Evolutionary conservation across 2,888 invertebrate species (phyloP).

Genomic region (Cheilosia scutellata): DNA sequence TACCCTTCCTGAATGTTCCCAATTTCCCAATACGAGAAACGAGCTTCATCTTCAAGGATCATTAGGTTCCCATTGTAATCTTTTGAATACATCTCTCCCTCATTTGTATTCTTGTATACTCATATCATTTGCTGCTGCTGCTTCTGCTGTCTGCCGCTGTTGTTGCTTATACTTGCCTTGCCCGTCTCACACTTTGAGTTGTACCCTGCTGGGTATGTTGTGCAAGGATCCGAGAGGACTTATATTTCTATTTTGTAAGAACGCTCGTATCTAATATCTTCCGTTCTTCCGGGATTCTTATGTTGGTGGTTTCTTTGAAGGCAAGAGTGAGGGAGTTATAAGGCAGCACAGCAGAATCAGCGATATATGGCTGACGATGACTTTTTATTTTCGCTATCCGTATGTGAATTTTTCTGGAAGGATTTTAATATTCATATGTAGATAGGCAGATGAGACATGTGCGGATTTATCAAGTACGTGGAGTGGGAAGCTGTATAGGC

Average conservation of each 20-base stretch:
- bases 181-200: conserved; percentile 41
- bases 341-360: conserved; percentile 29
- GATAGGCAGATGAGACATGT: conserved; percentile 65
- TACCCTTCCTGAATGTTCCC: conserved; percentile 59
- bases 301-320: conserved; percentile 34
- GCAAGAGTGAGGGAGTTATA: conserved; percentile 43
- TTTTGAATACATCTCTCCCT: conserved; percentile 76
- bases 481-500: conserved; percentile 16
- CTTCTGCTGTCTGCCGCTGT: conserved; percentile 56
- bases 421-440: conserved; percentile 64
- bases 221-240: conserved; percentile 61
- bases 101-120: conserved; percentile 76
- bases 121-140: conserved; percentile 73
- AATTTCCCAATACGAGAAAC: conserved; percentile 72
- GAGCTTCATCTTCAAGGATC: conserved; percentile 76
- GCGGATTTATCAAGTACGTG: conserved; percentile 56
- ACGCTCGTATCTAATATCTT: conserved; percentile 72
- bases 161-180: conserved; percentile 59
- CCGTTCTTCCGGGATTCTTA: conserved; percentile 65
- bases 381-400: conserved; percentile 58
- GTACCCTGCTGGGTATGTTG: conserved; percentile 34
- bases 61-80: conserved; percentile 76
- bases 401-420: conserved; percentile 39
- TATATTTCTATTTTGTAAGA: conserved; percentile 71
- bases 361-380: conserved; percentile 54